Base-by-base conservation (phyloP, 2,888 invertebrate genomes). In the Chloromyia formosa region DNA sequence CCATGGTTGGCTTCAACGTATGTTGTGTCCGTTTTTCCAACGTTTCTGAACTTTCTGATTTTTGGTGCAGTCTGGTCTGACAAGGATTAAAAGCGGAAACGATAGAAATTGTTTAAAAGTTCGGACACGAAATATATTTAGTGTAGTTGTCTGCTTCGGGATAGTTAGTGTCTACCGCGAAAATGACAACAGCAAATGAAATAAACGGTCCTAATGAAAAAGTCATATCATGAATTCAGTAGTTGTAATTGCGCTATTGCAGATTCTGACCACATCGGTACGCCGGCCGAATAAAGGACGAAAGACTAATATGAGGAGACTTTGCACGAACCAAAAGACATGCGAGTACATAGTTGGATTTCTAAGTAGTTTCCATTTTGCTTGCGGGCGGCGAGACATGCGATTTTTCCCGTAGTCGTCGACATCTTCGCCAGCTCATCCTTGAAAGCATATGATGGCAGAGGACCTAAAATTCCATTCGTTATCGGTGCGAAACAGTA, bases 241-340 rank as follows among this genome's bases (percentile, higher is more conserved):
- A 40, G 56, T 40, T 16, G 56, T 71, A 71, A 71, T 40, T 71
- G 23, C 56, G 71, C 71, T 58, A 71, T 71, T 71, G 71, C 71
- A 42, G 71, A 71, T 56, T 71, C 40, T 16, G 20, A 35, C 71
- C 40, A 58, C 56, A 71, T 40, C 40, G 23, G 35, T 10, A 35
- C 27, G 7, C 27, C 27, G 22, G 56, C 18, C 10, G 56, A 16
- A 56, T 22, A 1, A 22, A 56, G n/a, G 18, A 56, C 18, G 27
- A 35, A 35, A 7, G 2, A 35, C 27, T 35, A 35, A 35, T 35
- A 35, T 35, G 27, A 35, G 7, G 27, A 35, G 27, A 35, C 27
- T 35, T 7, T 35, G 7, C 7, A 35, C 3, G 7, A 35, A n/a
- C n/a, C n/a, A n/a, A n/a, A n/a, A n/a, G 7, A 35, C 27, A 35